Evolutionary conservation across 2,797 vertebrate species (phyloP).

Genomic region (Ptychadena robeensis): DNA sequence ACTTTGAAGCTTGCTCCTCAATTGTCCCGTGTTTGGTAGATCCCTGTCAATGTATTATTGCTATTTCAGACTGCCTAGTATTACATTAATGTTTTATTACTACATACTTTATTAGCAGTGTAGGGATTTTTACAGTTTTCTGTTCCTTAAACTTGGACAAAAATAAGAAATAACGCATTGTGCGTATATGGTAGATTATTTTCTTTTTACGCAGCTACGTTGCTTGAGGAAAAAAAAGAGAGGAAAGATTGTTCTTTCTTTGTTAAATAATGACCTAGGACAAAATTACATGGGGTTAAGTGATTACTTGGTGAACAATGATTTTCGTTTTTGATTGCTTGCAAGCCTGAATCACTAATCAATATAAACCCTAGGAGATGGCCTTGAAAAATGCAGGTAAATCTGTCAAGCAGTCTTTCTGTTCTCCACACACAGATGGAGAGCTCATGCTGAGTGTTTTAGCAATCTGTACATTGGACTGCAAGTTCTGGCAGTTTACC

Average conservation of each 20-base stretch:
- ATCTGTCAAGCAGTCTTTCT: not conserved
- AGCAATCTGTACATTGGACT: constrained; percentile 1
- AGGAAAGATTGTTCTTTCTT: not conserved
- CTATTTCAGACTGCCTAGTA: too few species aligned
- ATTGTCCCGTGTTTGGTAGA: too few species aligned
- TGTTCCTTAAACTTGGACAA: too few species aligned
- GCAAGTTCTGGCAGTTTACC: not conserved
- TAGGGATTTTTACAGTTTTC: too few species aligned
- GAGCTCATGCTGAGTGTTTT: constrained; percentile 12
- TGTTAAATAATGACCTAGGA: constrained; percentile 16
- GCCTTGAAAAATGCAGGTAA: constrained; percentile 23
- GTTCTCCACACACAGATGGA: constrained; percentile 15
- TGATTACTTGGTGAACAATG: constrained; percentile 39
- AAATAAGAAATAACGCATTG: too few species aligned
- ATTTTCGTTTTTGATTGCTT: constrained; percentile 32
- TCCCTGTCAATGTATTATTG: too few species aligned
- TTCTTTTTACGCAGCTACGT: not conserved
- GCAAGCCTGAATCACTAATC: constrained; percentile 21
- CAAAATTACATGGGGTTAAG: constrained; percentile 24
- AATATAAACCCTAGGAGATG: constrained; percentile 27
- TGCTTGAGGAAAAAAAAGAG: not conserved
- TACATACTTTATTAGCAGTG: too few species aligned
- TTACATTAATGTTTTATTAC: too few species aligned
- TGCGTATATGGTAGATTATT: too few species aligned
- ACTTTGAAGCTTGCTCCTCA: too few species aligned